A percentile compares a stretch with the other conserved stretches of the same genome.
Evolutionary conservation across 2,888 invertebrate genomes (phyloP).

Genomic region (Craniophora ligustri): DNA sequence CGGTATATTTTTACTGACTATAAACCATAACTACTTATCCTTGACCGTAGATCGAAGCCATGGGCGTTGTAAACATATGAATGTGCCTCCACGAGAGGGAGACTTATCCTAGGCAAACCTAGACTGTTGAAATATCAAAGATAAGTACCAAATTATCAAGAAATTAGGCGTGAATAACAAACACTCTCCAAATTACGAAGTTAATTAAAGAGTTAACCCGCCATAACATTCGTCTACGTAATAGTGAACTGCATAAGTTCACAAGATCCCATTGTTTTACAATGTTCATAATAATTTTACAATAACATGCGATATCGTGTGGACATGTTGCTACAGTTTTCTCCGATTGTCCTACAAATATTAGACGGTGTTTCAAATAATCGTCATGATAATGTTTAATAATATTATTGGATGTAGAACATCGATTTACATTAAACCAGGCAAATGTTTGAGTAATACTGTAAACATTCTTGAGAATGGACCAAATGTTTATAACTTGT

Average conservation of each 20-base stretch:
- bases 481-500: conserved; percentile 52
- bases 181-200: background rate
- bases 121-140: too few relatives aligned
- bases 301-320: conserved; percentile 55
- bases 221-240: conserved; percentile 12
- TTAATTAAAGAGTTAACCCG: conserved; percentile 9
- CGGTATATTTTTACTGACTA: too few relatives aligned
- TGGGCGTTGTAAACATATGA: too few relatives aligned
- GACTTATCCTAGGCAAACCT: too few relatives aligned
- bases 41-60: too few relatives aligned
- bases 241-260: conserved; percentile 22
- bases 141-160: too few relatives aligned
- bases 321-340: conserved; percentile 55
- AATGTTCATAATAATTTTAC: conserved; percentile 61
- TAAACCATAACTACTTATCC: too few relatives aligned
- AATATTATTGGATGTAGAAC: conserved; percentile 65
- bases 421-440: conserved; percentile 73
- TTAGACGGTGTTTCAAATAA: conserved; percentile 80
- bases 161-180: too few relatives aligned
- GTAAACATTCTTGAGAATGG: conserved; percentile 61
- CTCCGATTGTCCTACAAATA: conserved; percentile 67
- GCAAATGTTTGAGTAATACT: conserved; percentile 64
- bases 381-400: conserved; percentile 74
- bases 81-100: too few relatives aligned
- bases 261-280: conserved; percentile 63